Base-by-base conservation (phyloP, 2,888 invertebrate genomes). In the Pecten maximus region DNA sequence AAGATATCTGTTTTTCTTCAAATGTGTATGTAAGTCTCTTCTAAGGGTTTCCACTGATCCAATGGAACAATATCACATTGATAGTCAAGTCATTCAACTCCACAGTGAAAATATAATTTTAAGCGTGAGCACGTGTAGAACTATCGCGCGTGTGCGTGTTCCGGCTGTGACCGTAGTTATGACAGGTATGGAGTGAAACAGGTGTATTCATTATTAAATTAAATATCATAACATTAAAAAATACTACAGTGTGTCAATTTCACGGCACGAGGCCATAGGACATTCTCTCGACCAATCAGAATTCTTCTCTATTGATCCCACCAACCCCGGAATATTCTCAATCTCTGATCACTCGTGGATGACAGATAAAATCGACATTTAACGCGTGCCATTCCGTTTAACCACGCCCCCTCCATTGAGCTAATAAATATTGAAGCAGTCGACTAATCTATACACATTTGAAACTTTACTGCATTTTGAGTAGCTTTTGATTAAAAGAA, bases 231-330 rank as follows among this genome's bases (percentile, higher is more conserved):
- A 74, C 74, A 74, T 74, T 74, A 15, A 28, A 2, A 74, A 74
- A 35, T 74, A 74, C 28, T 35, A 74, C 60, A 74, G 15, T 74
- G 74, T 74, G 74, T 74, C 74, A 74, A 74, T 74, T 74, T 74
- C 74, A 74, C 74, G 74, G 74, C 74, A 74, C 35, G 74, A 74
- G 74, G 74, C 74, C 74, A 74, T 74, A 35, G 74, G 74, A 6
- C 35, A 0, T 28, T 74, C 74, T 74, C 35, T 8, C 2, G 74
- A 74, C 74, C 74, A 74, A 74, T 74, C 74, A 74, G 15, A 74
- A 12, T 23, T 10, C 74, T 10, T 28, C 74, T 8, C 35, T 28
- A 74, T 74, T 74, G 35, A 74, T 74, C 35, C 74, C 35, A 74
- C 74, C 74, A 74, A 74, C 74, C 74, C 35, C 44, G 28, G 12